Base-by-base conservation (phyloP, 2,888 invertebrate species). In the Xestia c-nigrum region DNA sequence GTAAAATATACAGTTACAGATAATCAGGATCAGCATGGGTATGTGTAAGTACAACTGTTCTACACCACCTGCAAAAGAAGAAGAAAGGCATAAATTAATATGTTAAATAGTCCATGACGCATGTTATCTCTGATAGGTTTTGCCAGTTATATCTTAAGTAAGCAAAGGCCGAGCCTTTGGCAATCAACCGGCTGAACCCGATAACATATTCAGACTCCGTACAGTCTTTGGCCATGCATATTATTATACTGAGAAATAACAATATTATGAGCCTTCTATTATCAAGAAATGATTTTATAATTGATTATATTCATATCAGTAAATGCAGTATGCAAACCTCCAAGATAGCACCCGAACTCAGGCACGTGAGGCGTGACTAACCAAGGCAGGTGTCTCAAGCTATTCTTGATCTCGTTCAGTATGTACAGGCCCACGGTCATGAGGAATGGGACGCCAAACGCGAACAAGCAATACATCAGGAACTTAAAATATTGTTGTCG, bases 1-100 rank as follows among this genome's bases (percentile, higher is more conserved):
- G 87, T 92, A 96, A 84, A 96, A 93, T 46, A 94, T 57, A 95
- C 95, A 95, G 88, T 96, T 96, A 77, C 90, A 90, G 5, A 93
- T 3, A 43, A 94, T 94, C 71, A 96, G 83, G 64, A 95, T 91
- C 83, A 96, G 76, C 95, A 96, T 95, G 0, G 96, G 96, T 3
- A 90, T 83, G 81, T 96, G 96, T 7, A 96, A 87, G 78, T 96
- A 96, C 1, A 95, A 73, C 3, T 95, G 76, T 80, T 95, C 94
- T 66, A 91, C 91, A 3, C 93, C 94, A 67, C 89, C 96, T 96
- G 57, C 7, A 46, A 21, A 50, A 5, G 10, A 57, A 52, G 24
- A 31, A 16, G 5, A 16, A 19, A 38, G 61, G 24, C 14, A 24
- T 14, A 57, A 12, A 57, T 57, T 6, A 24, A 24, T 57, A 52